Base-by-base conservation (phyloP, 2,888 invertebrate species). In the Eilema caniola region DNA sequence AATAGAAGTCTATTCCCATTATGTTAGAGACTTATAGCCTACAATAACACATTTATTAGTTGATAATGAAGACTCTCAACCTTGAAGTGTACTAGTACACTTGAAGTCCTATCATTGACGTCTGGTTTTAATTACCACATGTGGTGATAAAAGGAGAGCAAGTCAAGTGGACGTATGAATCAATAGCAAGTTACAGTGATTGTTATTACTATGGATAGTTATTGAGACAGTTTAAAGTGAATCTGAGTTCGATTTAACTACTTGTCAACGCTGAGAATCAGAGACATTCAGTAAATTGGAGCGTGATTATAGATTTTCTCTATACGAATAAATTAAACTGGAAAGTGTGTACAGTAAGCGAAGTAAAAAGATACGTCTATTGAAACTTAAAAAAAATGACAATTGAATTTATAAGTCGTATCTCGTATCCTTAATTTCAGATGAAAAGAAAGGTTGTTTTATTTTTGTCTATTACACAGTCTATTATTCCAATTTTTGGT, bases 51-150 rank as follows among this genome's bases (percentile, higher is more conserved):
- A 25, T 25, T 62, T 24, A 41, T 10, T 24, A 10, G 24, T 41
- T 41, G 41, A 62, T 62, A 31, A 53, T 28, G 53, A 53, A 12
- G 12, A 64, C 28, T 25, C 47, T 47, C n/a, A 64, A 47, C 31
- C 41, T 33, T 28, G 20, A 47, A 70, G 31, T 62, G 28, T 28
- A 24, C 28, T 33, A 56, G 56, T 65, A 16, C 71, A 64, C 64
- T 59, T 53, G 5, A 71, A 64, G 62, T 67, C 69, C 64, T 72
- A 70, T 57, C 71, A 71, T 61, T 73, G 71, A 69, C 57, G 65
- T 64, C 63, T 67, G 66, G 47, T 23, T 69, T 65, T 75, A 72
- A 73, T 76, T 81, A 77, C 71, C 66, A 74, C 64, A 77, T 73
- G 72, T 73, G 66, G 61, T 69, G 74, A 68, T 76, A 72, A 74